Conservation (phyloP, 2,888 invertebrate genomes). For the Gasteruption jaculator region DNA sequence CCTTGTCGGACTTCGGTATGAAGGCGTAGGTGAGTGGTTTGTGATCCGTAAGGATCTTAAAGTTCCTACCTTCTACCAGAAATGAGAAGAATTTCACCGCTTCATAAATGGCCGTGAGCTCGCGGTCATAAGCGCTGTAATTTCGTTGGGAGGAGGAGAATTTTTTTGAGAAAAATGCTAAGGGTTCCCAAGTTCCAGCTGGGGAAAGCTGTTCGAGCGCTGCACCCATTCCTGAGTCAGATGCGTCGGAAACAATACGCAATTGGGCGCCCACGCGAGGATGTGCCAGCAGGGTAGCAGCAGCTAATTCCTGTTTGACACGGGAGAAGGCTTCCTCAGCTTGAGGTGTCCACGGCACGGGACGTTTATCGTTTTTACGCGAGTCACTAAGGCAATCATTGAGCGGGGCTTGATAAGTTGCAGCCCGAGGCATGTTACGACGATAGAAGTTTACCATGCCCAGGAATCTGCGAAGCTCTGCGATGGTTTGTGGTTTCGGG, state of each 20-base stretch:
- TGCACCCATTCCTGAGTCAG: constrained; percentile 28
- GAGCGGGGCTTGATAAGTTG: constrained; percentile 13
- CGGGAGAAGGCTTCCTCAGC: constrained; percentile 15
- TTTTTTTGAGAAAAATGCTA: constrained; percentile 29
- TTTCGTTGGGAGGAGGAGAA: constrained; percentile 10
- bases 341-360: constrained; percentile 12
- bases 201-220: constrained; percentile 25
- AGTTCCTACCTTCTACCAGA: constrained; percentile 16
- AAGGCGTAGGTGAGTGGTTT: constrained; percentile 17
- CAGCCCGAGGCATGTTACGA: constrained; percentile 13
- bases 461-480: constrained; percentile 16
- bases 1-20: constrained; percentile 11
- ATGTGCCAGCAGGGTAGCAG: constrained; percentile 17
- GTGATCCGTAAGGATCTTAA: constrained; percentile 19
- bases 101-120: constrained; percentile 18
- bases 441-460: constrained; percentile 20
- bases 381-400: constrained; percentile 13
- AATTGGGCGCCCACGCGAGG: constrained; percentile 14
- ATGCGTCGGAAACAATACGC: constrained; percentile 23
- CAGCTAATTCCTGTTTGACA: constrained; percentile 12
- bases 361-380: constrained; percentile 19
- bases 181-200: constrained; percentile 21
- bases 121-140: constrained; percentile 24
- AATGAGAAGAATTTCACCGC: constrained; percentile 16
- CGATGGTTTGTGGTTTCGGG: constrained; percentile 16